Conservation (phyloP, 2,113 vertebrate species). For the Eclectus roratus region DNA sequence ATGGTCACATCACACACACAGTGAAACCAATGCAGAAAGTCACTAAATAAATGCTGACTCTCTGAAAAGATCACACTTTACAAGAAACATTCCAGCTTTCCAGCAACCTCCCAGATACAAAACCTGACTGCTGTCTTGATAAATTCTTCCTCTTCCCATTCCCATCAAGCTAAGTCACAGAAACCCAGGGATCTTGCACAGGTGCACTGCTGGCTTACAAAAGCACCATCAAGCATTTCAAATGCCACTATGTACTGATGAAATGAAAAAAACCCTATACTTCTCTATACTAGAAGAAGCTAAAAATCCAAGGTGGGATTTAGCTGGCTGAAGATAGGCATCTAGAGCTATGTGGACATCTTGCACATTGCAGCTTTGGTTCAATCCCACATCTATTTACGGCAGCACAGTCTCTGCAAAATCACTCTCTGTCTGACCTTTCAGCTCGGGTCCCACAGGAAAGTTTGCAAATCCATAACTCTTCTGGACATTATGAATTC, state of each 20-base stretch:
- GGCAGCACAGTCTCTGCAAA: background rate
- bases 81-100: background rate
- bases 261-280: rapidly evolving
- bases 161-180: background rate
- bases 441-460: background rate
- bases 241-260: background rate
- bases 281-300: background rate
- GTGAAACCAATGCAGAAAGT: background rate
- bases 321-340: background rate
- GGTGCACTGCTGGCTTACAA: background rate
- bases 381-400: rapidly evolving
- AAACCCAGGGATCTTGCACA: background rate
- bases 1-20: background rate
- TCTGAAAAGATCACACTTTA: background rate
- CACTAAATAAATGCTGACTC: background rate
- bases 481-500: background rate
- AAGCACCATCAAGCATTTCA: background rate
- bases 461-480: background rate
- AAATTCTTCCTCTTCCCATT: background rate
- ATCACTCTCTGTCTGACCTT: background rate
- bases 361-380: background rate
- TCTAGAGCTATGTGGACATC: background rate
- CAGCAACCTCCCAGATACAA: background rate
- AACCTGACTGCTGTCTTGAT: background rate
- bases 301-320: background rate